These are phyloP conservation scores for Habroteleia sp. DNA, from an alignment of 2,888 invertebrate species.

Conservation along the genomic window DNA sequence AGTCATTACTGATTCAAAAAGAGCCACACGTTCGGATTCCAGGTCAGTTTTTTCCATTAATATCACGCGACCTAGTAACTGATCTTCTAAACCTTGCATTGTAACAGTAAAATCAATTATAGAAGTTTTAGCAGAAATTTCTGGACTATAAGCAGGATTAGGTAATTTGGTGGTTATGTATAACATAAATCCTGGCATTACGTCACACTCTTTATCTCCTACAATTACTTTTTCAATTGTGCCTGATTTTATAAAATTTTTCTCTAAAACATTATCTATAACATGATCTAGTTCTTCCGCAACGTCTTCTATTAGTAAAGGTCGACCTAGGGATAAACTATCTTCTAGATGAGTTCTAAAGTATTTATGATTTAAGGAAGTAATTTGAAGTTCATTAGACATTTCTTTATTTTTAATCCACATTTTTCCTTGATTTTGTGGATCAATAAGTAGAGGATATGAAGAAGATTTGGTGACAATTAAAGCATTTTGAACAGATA, in stretches of 20 bases:
- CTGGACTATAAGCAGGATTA: slow-evolving; percentile 98
- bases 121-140: slow-evolving; percentile 97
- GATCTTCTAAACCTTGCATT: slow-evolving; percentile 97
- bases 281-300: slow-evolving; percentile 97
- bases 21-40: slow-evolving; percentile 94
- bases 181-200: slow-evolving; percentile 96
- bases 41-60: slow-evolving; percentile 97
- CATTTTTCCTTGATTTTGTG: slow-evolving; percentile 97
- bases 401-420: slow-evolving; percentile 94
- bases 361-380: slow-evolving; percentile 97
- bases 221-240: slow-evolving; percentile 96
- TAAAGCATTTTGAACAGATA: slow-evolving; percentile 97
- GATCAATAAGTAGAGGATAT: slow-evolving; percentile 96
- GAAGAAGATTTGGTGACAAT: slow-evolving; percentile 98
- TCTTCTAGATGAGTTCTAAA: slow-evolving; percentile 96
- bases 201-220: slow-evolving; percentile 98
- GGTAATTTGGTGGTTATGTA: slow-evolving; percentile 98
- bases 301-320: slow-evolving; percentile 96
- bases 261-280: slow-evolving; percentile 97
- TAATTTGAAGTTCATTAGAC: slow-evolving; percentile 94
- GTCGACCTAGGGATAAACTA: slow-evolving; percentile 91
- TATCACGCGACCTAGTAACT: slow-evolving; percentile 95
- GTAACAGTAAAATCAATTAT: slow-evolving; percentile 99
- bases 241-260: slow-evolving; percentile 98
- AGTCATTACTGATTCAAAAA: slow-evolving; percentile 97